Evolutionary conservation across 2,888 invertebrate genomes (phyloP), one percentile per base, ranked within the genome.

Genomic region (Patella caerulea): DNA sequence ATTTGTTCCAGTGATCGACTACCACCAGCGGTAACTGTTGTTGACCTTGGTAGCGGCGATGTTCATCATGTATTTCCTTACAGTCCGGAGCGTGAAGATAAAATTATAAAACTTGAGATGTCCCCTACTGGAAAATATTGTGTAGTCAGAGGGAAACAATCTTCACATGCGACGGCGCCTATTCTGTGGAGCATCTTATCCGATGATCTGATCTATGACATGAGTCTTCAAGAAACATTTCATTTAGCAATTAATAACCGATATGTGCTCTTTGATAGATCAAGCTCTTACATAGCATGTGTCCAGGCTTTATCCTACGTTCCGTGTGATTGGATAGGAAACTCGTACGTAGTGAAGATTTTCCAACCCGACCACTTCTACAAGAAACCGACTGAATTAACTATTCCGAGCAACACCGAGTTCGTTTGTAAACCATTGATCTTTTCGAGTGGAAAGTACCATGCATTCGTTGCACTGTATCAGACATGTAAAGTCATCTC

Each of bases 11-110:
- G 84, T 34, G 80, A 77, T 9, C 15, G 56, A 24, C 56, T 77
- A n/a, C 81, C 82, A 12, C 84, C 87, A 0, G 89, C 89, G 65
- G 88, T 88, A n/a, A 88, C 88, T 75, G 77, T 90, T 3, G 75
- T 88, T 7, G 85, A 86, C 76, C 53, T 86, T 17, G 74, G 56
- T 9, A 84, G 83, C 12, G 88, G 88, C 11, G 78, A 83, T 53
- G 83, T 85, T 7, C 73, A 80, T 2, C 84, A 83, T 29, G 84
- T 84, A 2, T 74, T 90, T 34, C 83, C 86, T 45, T 87, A 89
- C 69, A 86, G 83, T 53, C 77, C 83, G 4, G 83, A 86, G 19
- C 70, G 82, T 9, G 82, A 83, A 2, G 82, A 83, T 56, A 72
- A 80, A 3, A 77, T 88, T 9, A 72, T 79, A 2, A 80, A 83